Evolutionary conservation across 2,888 invertebrate genomes (phyloP), one percentile per base, ranked within the genome.

Genomic region (Andrena praecox): DNA sequence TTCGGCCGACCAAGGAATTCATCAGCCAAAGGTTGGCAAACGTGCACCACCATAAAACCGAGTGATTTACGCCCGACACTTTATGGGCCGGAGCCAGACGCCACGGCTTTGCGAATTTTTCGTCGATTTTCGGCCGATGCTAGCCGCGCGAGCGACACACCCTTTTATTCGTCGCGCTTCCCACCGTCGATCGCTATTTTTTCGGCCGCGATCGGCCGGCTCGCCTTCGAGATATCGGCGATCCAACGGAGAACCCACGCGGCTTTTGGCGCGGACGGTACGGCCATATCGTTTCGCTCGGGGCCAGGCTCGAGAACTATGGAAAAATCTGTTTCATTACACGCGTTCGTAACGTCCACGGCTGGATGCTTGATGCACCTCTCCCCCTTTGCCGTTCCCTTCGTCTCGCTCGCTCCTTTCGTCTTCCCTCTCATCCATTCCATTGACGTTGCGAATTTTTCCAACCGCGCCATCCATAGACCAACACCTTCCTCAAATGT

Each of bases 21-120:
- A 94, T 93, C 94, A 94, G 94, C 92, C 85, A 91, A 92, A 93
- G 93, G 93, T 93, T 93, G 93, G 93, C 91, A 92, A 93, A 93
- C 93, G 93, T 90, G 92, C 93, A 92, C 92, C 92, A 93, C 93
- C 94, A 93, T 93, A 94, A 94, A 94, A 94, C 92, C 92, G 71
- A 92, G 90, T 94, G 94, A 94, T 94, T 94, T 94, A 94, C 92
- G 91, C 90, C 89, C 91, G 93, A 93, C 93, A 92, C 92, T 93
- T 94, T 93, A 94, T 93, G 93, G 92, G 89, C 90, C 89, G 84
- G 87, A 85, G 87, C 91, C 91, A 92, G 93, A 92, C 93, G 92
- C 91, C 87, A 68, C 90, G 91, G 91, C 90, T 93, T 93, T 90
- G 91, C 91, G 90, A 92, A 93, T 93, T 93, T 94, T 94, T 93